These are phyloP conservation scores for Acanthococcus lagerstroemiae DNA, from an alignment of 2,888 invertebrate genomes.

Conservation along the genomic window DNA sequence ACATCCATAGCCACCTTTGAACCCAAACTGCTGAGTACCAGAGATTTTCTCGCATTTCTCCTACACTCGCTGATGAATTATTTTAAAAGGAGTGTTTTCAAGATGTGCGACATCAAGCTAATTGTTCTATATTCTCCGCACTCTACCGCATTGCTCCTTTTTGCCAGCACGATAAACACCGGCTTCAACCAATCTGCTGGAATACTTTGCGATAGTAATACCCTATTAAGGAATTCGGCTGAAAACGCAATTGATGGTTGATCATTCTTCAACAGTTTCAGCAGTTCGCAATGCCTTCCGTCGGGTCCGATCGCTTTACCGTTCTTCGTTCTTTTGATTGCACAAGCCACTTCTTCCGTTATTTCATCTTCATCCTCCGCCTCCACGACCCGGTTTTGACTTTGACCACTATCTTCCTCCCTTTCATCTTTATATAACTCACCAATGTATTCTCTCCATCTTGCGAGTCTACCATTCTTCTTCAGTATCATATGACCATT, in stretches of 20 bases:
- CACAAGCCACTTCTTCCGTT: neutral
- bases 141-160: no score
- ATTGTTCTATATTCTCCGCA: no score
- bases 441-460: neutral
- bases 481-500: neutral
- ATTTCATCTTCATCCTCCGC: no score
- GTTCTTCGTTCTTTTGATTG: neutral
- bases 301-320: no score
- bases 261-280: neutral
- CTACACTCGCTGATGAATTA: no score
- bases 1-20: no score
- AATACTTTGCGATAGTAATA: no score
- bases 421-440: neutral
- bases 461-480: neutral
- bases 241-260: neutral
- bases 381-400: neutral
- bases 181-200: neutral
- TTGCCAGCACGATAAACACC: no score
- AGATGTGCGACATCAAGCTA: no score
- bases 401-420: neutral
- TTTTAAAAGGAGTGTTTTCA: no score
- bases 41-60: no score
- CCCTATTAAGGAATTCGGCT: neutral
- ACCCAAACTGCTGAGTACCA: no score
- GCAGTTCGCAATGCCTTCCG: neutral